phyloP scores from a whole-genome alignment of 2,888 invertebrate genomes.

The Agrotis clavis region DNA sequence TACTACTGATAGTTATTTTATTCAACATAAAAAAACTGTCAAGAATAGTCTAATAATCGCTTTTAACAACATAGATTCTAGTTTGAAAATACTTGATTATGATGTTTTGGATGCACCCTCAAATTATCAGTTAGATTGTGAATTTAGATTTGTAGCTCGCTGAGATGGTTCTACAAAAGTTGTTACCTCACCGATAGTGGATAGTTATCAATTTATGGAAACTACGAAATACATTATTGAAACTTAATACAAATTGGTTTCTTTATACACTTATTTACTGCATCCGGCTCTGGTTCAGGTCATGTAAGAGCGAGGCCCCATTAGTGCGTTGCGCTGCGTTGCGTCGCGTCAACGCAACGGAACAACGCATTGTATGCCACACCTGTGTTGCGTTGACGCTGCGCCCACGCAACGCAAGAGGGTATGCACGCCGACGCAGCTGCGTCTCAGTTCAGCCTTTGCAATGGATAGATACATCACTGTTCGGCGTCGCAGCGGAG shows the following conservation, averaged over 20 bases:
- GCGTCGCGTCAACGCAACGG: too few relatives aligned
- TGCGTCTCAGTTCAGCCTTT: too few relatives aligned
- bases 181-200: conserved; percentile 90
- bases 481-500: too few relatives aligned
- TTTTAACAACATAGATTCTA: background rate
- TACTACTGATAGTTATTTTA: conserved; percentile 25
- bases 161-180: conserved; percentile 86
- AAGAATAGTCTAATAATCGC: conserved; percentile 6
- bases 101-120: conserved; percentile 79
- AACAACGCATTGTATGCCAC: too few relatives aligned
- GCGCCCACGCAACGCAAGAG: too few relatives aligned
- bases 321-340: too few relatives aligned
- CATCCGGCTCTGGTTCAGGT: too few relatives aligned
- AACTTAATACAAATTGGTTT: conserved; percentile 66
- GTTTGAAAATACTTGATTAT: conserved; percentile 31
- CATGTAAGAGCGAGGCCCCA: too few relatives aligned
- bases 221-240: conserved; percentile 87
- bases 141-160: conserved; percentile 84
- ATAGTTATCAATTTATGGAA: conserved; percentile 89
- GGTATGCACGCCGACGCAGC: too few relatives aligned
- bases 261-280: background rate
- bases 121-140: conserved; percentile 84
- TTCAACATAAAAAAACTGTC: conserved; percentile 7
- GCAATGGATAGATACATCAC: too few relatives aligned
- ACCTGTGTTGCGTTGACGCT: too few relatives aligned